Percentiles rank a stretch among this genome's conserved stretches.
These are phyloP conservation scores for Lanistes nyassanus DNA, from an alignment of 1,140 invertebrate species.

Conservation along the genomic window DNA sequence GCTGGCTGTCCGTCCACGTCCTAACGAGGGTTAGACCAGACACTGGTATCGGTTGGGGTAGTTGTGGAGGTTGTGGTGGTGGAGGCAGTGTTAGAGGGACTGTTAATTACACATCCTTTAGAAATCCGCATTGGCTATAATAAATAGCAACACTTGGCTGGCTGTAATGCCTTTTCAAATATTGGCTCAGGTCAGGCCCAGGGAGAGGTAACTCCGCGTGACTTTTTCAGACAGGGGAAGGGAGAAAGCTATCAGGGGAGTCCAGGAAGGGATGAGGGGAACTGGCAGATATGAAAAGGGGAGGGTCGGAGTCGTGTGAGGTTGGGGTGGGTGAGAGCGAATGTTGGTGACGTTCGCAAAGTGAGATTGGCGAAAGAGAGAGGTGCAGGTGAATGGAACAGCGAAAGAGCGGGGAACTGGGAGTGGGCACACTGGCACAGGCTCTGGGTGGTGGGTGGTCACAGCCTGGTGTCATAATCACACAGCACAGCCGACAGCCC, in stretches of 20 bases:
- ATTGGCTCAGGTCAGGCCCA: conserved; percentile 21
- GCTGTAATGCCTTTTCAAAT: conserved; percentile 33
- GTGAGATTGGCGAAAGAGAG: neutral
- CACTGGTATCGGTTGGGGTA: neutral
- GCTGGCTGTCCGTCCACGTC: conserved; percentile 2
- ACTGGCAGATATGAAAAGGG: neutral
- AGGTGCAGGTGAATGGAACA: neutral
- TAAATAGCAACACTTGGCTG: conserved; percentile 30
- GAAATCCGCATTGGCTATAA: conserved; percentile 29
- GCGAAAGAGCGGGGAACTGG: neutral
- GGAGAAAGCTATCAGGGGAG: neutral
- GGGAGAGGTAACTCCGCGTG: neutral
- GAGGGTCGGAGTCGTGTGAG: neutral
- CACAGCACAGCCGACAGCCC: no score
- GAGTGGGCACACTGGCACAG: neutral
- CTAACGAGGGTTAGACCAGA: conserved; percentile 22
- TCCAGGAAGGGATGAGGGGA: neutral
- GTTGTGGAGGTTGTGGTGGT: neutral
- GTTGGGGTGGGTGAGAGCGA: neutral
- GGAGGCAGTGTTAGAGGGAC: neutral
- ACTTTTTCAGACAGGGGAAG: neutral
- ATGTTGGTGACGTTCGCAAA: neutral
- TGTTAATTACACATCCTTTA: conserved; percentile 34
- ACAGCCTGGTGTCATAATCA: neutral
- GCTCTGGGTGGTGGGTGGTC: neutral